Conservation (phyloP, 2,888 invertebrate genomes). For the Rambutsinella grinnellia region DNA sequence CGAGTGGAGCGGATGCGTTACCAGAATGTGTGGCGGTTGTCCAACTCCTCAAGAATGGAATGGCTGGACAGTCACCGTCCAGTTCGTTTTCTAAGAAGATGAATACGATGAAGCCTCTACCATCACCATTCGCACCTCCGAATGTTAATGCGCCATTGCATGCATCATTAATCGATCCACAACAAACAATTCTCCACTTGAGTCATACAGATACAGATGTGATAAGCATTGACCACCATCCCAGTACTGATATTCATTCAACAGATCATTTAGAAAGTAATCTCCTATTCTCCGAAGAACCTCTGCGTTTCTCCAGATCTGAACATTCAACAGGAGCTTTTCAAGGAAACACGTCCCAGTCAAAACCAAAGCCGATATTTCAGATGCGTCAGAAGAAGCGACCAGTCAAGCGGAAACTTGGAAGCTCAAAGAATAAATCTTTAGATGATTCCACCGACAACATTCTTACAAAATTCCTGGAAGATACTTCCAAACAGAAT, state of each 20-base stretch:
- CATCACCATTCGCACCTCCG: neutral
- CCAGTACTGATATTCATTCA: neutral
- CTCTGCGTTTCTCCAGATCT: neutral
- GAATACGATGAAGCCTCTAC: neutral
- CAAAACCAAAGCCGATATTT: neutral
- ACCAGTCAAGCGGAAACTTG: neutral
- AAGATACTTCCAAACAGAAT: constrained; percentile 41
- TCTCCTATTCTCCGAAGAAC: neutral
- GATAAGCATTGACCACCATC: neutral
- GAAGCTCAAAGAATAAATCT: neutral
- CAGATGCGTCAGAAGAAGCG: constrained; percentile 6
- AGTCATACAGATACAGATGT: neutral
- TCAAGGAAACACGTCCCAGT: neutral
- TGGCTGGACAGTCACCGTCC: neutral
- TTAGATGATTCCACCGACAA: constrained; percentile 11
- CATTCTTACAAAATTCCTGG: constrained; percentile 35
- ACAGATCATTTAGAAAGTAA: neutral
- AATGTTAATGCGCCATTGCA: neutral
- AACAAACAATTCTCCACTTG: neutral
- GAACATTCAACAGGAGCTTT: neutral
- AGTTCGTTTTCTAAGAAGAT: neutral
- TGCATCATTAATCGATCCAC: neutral
- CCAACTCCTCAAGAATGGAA: constrained; percentile 20
- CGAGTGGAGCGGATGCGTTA: constrained; percentile 41
- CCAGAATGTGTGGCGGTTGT: constrained; percentile 34